A percentile compares a stretch with the other conserved stretches of the same genome.
These are phyloP conservation scores for Sparus aurata DNA, from an alignment of 2,797 vertebrate species.

Conservation along the genomic window DNA sequence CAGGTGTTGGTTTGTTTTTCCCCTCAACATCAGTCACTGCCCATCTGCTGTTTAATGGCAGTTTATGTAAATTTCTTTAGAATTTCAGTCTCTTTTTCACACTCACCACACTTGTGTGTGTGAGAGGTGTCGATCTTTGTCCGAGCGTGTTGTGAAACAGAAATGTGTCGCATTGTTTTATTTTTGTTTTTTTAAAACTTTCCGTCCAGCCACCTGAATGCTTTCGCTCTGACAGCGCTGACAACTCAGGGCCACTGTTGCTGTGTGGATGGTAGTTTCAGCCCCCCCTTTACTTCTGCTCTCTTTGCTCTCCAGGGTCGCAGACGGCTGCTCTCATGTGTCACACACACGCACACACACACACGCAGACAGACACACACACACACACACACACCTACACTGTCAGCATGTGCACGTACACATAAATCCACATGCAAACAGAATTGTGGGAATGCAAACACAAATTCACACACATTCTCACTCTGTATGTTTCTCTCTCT, in stretches of 20 bases:
- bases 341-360: constrained; percentile 50
- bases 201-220: constrained; percentile 29
- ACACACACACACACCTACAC: constrained; percentile 11
- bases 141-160: constrained; percentile 48
- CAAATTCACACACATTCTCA: constrained; percentile 30
- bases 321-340: constrained; percentile 58
- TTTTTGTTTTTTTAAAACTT: constrained; percentile 12
- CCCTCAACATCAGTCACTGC: not conserved
- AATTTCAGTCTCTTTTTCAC: constrained; percentile 61
- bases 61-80: constrained; percentile 53
- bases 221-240: constrained; percentile 53
- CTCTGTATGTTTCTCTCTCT: not conserved
- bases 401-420: constrained; percentile 5
- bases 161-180: constrained; percentile 27
- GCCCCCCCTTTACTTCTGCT: constrained; percentile 1
- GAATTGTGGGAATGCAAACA: constrained; percentile 40
- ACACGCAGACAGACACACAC: constrained; percentile 31
- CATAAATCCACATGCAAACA: constrained; percentile 13
- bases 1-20: constrained; percentile 4
- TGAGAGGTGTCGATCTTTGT: not conserved
- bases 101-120: not conserved
- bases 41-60: constrained; percentile 33
- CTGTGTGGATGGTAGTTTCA: constrained; percentile 45
- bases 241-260: constrained; percentile 65
- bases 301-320: constrained; percentile 52